phyloP scores from a whole-genome alignment of 35 echinoderm and acorn worm genomes.

The Ophioderma brevispina region DNA sequence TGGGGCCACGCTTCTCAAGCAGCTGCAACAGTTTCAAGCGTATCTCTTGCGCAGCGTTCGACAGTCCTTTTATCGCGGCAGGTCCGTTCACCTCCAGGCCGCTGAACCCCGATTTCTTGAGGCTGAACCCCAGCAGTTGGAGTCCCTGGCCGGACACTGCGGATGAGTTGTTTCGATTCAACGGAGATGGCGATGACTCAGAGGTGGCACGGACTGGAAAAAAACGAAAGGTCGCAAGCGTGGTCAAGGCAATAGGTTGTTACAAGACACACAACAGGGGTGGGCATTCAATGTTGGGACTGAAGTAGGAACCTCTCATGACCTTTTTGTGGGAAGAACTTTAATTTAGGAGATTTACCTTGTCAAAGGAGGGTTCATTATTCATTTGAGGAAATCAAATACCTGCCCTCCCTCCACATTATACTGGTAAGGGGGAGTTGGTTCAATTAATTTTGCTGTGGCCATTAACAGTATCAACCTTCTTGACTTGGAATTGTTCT shows the following conservation, averaged over 20 bases:
- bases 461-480: too few species aligned
- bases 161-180: background rate
- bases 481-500: too few species aligned
- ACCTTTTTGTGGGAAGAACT: too few species aligned
- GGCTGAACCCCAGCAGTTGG: slow-evolving; percentile 19
- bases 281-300: too few species aligned
- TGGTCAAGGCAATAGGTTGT: too few species aligned
- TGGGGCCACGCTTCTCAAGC: slow-evolving; percentile 76
- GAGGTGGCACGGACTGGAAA: background rate
- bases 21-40: slow-evolving; percentile 75
- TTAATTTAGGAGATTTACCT: too few species aligned
- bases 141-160: background rate
- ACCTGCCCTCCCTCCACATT: too few species aligned
- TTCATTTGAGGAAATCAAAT: too few species aligned
- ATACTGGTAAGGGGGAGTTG: too few species aligned
- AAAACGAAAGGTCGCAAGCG: background rate
- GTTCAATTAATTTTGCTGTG: too few species aligned
- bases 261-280: background rate
- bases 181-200: background rate
- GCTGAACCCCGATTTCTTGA: slow-evolving; percentile 13
- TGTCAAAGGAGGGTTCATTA: too few species aligned
- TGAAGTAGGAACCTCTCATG: too few species aligned
- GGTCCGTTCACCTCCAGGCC: background rate
- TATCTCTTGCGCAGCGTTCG: slow-evolving; percentile 54
- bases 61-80: background rate